phyloP scores from a whole-genome alignment of 2,888 invertebrate genomes.

The Standfussiana lucernea region DNA sequence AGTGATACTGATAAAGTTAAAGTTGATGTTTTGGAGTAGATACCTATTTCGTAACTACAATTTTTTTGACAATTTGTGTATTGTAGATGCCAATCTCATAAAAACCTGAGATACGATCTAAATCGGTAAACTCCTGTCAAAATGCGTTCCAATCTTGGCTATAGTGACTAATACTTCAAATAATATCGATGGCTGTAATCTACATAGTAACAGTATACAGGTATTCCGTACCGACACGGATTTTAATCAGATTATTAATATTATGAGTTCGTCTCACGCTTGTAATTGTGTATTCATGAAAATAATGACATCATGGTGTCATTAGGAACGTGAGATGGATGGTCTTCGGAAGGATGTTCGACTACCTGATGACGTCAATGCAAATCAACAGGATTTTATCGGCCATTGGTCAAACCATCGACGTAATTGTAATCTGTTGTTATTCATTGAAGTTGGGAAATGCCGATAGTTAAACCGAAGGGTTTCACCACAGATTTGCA shows the following conservation, averaged over 20 bases:
- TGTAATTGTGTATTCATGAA: constrained; percentile 57
- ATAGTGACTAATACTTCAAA: constrained; percentile 12
- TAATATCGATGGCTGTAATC: neutral
- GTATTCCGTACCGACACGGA: neutral
- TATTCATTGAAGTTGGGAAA: constrained; percentile 18
- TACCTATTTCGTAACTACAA: neutral
- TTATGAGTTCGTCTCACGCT: constrained; percentile 10
- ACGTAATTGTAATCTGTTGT: constrained; percentile 19
- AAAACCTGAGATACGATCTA: neutral
- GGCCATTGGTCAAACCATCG: constrained; percentile 28
- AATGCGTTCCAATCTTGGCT: neutral
- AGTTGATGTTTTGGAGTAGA: no score
- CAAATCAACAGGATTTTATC: constrained; percentile 24
- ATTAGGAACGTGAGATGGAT: constrained; percentile 44
- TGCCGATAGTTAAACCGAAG: constrained; percentile 7
- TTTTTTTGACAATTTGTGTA: neutral
- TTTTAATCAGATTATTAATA: constrained; percentile 33
- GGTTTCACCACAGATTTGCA: constrained; percentile 16
- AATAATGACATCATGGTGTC: constrained; percentile 57
- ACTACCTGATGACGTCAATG: constrained; percentile 25
- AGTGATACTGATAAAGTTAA: neutral
- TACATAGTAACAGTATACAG: neutral
- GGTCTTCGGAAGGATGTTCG: constrained; percentile 22
- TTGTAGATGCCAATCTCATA: no score
- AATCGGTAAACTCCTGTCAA: neutral